A percentile compares a stretch with the other conserved stretches of the same genome.
Conservation (phyloP, 1,140 invertebrate species). For the Cotesia glomerata region DNA sequence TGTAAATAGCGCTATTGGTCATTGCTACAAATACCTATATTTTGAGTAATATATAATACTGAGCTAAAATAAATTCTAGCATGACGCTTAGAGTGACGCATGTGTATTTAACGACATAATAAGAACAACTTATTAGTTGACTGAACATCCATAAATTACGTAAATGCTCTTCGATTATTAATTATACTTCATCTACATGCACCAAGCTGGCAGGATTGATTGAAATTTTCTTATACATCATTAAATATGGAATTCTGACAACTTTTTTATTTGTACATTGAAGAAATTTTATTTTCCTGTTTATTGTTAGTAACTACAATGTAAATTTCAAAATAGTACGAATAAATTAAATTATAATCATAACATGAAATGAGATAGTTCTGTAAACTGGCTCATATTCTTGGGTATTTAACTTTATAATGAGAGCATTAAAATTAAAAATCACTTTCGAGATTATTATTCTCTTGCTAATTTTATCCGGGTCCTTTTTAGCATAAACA, state of each 20-base stretch:
- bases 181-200: no score
- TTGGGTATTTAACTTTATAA: slow-evolving; percentile 31
- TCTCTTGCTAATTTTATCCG: neutral
- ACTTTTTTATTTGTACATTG: neutral
- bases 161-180: no score
- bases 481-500: slow-evolving; percentile 1
- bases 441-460: slow-evolving; percentile 10
- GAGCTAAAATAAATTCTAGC: no score
- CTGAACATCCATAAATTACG: no score
- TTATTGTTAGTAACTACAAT: neutral
- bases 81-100: no score
- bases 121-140: no score
- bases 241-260: neutral
- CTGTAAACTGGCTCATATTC: slow-evolving; percentile 38
- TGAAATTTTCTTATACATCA: no score
- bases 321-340: neutral
- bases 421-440: slow-evolving; percentile 49
- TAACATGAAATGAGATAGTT: neutral
- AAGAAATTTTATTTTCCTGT: neutral
- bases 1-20: no score
- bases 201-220: no score
- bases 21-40: no score
- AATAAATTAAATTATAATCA: neutral
- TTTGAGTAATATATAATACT: no score
- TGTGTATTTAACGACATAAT: no score